Evolutionary conservation across 2,888 invertebrate genomes (phyloP).

Genomic region (Phrixothrix hirtus): DNA sequence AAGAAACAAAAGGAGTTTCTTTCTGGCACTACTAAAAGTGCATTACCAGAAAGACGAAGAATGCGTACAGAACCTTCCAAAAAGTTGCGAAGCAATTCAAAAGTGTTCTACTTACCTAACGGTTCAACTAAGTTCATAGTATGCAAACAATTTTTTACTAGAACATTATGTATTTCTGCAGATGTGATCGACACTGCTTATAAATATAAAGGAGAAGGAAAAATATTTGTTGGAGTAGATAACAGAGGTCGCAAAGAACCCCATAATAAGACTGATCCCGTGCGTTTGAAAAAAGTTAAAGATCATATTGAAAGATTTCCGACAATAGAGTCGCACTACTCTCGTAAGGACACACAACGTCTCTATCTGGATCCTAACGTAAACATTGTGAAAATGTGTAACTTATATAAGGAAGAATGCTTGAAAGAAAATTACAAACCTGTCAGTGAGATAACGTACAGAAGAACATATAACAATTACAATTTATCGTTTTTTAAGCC

Average conservation of each 20-base stretch:
- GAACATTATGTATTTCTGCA: neutral
- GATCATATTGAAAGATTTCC: neutral
- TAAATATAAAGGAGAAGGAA: conserved; percentile 2
- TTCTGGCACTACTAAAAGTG: too few species aligned
- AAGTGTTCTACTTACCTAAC: neutral
- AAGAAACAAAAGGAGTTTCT: too few species aligned
- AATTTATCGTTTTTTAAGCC: too few species aligned
- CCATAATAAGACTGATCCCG: neutral
- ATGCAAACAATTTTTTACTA: conserved; percentile 1
- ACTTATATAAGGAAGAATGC: too few species aligned
- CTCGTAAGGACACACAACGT: too few species aligned
- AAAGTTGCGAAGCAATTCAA: neutral
- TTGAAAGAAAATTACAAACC: too few species aligned
- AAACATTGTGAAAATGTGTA: too few species aligned
- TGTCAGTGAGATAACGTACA: too few species aligned
- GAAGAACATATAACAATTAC: too few species aligned
- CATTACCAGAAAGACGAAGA: too few species aligned
- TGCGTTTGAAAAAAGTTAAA: neutral
- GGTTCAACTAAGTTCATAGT: neutral
- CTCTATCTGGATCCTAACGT: too few species aligned
- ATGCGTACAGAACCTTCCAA: neutral
- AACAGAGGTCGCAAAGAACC: neutral
- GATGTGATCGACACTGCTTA: neutral
- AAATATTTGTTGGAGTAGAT: neutral
- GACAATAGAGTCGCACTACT: conserved; percentile 1